Evolutionary conservation across 2,113 vertebrate species (phyloP).

Genomic region (Pyrgilauda ruficollis): DNA sequence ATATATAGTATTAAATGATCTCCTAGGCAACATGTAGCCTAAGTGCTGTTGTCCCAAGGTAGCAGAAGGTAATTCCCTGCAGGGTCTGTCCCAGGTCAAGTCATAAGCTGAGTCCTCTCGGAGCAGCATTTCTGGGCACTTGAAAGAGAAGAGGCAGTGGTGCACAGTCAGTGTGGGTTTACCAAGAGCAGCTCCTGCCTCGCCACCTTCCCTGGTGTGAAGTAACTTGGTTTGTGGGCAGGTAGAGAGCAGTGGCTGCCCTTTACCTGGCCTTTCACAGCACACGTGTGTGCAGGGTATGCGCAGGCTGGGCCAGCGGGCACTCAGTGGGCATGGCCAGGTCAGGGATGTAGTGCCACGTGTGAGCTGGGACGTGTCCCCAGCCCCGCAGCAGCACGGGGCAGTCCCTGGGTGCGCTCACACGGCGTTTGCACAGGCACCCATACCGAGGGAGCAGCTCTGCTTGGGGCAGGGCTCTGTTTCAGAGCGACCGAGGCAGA

Average conservation of each 20-base stretch:
- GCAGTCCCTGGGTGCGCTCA: no score
- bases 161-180: background rate
- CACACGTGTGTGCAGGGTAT: accelerated
- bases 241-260: background rate
- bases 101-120: background rate
- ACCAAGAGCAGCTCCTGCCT: background rate
- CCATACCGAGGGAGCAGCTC: background rate
- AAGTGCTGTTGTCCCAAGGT: background rate
- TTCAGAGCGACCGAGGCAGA: background rate
- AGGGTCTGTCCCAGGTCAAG: background rate
- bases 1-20: background rate
- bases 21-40: background rate
- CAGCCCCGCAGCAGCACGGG: accelerated
- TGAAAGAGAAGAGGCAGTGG: background rate
- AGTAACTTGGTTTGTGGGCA: background rate
- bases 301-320: background rate
- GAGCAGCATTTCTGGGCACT: background rate
- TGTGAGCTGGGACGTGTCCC: background rate
- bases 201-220: background rate
- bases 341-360: accelerated
- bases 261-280: background rate
- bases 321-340: no score
- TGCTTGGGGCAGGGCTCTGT: background rate
- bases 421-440: background rate
- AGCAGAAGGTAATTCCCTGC: background rate